Base-by-base conservation (phyloP, 1,140 invertebrate species). In the Lordiphosa clarofinis region DNA sequence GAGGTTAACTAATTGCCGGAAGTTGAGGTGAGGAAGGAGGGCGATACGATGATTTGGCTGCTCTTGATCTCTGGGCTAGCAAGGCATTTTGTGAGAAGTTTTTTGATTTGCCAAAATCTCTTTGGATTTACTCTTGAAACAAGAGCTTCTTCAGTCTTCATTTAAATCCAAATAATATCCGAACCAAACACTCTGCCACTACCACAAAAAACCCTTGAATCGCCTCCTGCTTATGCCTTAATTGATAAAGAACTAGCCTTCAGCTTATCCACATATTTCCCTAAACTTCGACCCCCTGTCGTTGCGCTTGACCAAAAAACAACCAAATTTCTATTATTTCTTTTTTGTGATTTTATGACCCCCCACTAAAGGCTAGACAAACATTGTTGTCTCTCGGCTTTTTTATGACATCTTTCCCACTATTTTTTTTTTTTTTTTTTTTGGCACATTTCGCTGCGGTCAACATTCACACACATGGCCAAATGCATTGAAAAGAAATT, bases 401-500 rank as follows among this genome's bases (percentile, higher is more conserved):
- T 76, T 81, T 75, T 82, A 84, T 73, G 74, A 40, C 59, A 67
- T 70, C 3, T 82, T 84, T 84, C 35, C 55, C 64, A 69, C 56
- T 76, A 31, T 31, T 8, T 31, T 31, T 31, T 28, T 28, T 28
- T 28, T 28, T 64, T 75, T 75, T 56, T 81, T 62, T 15, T 15
- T 15, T 15, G 54, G 72, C 62, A 61, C 58, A 61, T 82, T 81
- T 64, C 53, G 72, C 21, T 55, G 72, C 68, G 76, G 76, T 82
- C 76, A 82, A 70, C 43, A 37, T 49, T 50, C 19, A 28, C 21
- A 28, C 21, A 43, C 10, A 11, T 10, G 21, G 24, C 24, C 4
- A 43, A 24, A 33, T 4, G 49, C 57, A 75, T 82, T 82, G 67
- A 84, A 65, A 52, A 69, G 76, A 82, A 82, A 82, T 82, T 82